Percentiles rank a stretch among this genome's conserved stretches.
These are phyloP conservation scores for Falcaria lacertinaria DNA, from an alignment of 2,888 invertebrate species.

Conservation along the genomic window DNA sequence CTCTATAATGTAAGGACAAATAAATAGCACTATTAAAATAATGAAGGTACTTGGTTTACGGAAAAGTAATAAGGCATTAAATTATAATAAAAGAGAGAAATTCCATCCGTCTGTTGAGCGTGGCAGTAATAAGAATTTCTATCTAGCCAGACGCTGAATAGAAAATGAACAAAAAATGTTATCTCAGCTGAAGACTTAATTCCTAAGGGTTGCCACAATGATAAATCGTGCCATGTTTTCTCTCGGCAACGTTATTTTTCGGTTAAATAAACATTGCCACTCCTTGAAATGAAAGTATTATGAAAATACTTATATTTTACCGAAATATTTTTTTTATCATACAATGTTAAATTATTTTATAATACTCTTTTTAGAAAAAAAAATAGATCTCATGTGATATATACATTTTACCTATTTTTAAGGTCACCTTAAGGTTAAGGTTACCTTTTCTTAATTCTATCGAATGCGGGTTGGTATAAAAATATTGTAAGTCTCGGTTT, in stretches of 20 bases:
- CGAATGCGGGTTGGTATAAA: too few relatives aligned
- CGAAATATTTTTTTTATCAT: too few relatives aligned
- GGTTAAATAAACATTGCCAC: background rate
- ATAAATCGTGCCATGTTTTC: background rate
- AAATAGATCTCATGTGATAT: too few relatives aligned
- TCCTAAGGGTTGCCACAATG: constrained; percentile 1
- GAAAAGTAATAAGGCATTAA: background rate
- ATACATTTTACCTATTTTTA: too few relatives aligned
- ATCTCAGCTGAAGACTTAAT: background rate
- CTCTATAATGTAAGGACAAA: background rate
- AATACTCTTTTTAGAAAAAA: too few relatives aligned
- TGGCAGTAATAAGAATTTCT: constrained; percentile 7
- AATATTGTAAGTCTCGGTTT: too few relatives aligned
- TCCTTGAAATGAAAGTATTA: background rate
- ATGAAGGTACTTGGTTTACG: background rate
- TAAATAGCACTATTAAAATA: background rate
- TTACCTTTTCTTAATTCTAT: too few relatives aligned
- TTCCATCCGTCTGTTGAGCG: background rate
- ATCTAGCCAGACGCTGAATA: constrained; percentile 7
- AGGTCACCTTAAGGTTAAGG: too few relatives aligned
- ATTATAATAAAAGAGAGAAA: background rate
- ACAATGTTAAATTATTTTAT: too few relatives aligned
- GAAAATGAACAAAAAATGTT: constrained; percentile 12
- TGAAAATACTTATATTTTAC: too few relatives aligned
- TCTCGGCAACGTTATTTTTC: background rate